Evolutionary conservation across 2,888 invertebrate species (phyloP).

Genomic region (Cylloceria caligata): DNA sequence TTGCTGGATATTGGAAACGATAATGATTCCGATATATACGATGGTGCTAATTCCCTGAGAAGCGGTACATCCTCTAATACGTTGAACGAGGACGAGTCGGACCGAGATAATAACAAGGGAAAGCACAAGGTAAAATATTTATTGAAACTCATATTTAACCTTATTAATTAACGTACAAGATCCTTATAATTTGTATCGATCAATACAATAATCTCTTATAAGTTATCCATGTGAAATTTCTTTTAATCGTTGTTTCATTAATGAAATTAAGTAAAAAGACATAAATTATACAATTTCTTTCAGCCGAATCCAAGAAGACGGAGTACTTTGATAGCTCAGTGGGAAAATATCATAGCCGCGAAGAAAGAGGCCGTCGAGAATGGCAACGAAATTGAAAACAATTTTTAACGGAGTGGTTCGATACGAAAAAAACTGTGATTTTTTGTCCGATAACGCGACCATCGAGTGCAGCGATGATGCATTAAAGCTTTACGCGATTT

Average conservation of each 20-base stretch:
- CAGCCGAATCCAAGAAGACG: slow-evolving; percentile 85
- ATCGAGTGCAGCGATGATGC: slow-evolving; percentile 26
- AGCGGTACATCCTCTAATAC: slow-evolving; percentile 81
- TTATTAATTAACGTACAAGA: not conserved
- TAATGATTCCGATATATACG: slow-evolving; percentile 82
- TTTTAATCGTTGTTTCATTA: not conserved
- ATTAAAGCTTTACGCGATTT: slow-evolving; percentile 42
- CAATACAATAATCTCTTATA: too few species aligned
- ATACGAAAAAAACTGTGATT: slow-evolving; percentile 35
- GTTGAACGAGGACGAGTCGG: slow-evolving; percentile 80
- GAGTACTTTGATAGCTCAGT: slow-evolving; percentile 92
- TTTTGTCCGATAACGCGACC: slow-evolving; percentile 37
- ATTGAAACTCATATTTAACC: not conserved
- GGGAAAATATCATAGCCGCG: slow-evolving; percentile 90
- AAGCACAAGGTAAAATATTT: slow-evolving; percentile 81
- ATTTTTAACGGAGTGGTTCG: slow-evolving; percentile 67
- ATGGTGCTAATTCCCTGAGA: slow-evolving; percentile 79
- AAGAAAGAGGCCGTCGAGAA: slow-evolving; percentile 78
- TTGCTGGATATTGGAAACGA: slow-evolving; percentile 82
- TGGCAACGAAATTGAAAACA: slow-evolving; percentile 76
- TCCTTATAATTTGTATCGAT: not conserved
- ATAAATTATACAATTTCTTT: slow-evolving; percentile 50
- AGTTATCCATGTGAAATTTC: too few species aligned
- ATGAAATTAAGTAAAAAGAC: too few species aligned
- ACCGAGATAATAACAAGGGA: slow-evolving; percentile 77